Conservation (phyloP, 2,113 vertebrate species). For the Pandion haliaetus region DNA sequence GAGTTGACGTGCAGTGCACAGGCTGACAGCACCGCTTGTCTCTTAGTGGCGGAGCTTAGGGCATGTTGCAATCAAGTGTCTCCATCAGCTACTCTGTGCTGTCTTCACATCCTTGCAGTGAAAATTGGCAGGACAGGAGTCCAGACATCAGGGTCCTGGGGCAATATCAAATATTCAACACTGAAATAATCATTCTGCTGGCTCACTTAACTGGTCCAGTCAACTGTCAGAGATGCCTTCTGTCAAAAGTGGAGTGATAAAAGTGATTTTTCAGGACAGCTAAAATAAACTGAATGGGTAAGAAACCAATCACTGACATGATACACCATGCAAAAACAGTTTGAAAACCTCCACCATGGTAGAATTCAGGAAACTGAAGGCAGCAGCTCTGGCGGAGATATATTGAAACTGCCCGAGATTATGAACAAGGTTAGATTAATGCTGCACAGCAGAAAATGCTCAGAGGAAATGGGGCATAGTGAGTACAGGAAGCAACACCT, state of each 20-base stretch:
- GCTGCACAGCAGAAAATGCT: not conserved
- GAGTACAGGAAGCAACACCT: not conserved
- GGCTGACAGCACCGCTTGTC: not conserved
- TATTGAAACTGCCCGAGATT: not conserved
- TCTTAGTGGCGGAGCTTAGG: not conserved
- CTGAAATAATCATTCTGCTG: not conserved
- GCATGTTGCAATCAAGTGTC: rapidly evolving
- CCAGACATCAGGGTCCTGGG: not conserved
- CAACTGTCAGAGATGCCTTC: not conserved
- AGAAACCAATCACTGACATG: not conserved
- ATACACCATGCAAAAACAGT: not conserved
- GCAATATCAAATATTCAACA: not conserved
- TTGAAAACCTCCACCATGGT: not conserved
- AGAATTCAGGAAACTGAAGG: not conserved
- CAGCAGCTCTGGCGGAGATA: not conserved
- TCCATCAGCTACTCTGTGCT: not conserved
- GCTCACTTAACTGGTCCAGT: not conserved
- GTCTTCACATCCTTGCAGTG: not conserved
- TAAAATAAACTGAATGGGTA: not conserved
- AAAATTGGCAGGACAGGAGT: not conserved
- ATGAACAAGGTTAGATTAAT: not conserved
- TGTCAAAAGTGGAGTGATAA: not conserved
- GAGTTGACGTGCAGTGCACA: rapidly evolving
- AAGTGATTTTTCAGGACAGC: not conserved
- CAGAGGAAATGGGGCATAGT: not conserved